Conservation (phyloP, 1,140 invertebrate species). For the Trachymyrmex septentrionalis region DNA sequence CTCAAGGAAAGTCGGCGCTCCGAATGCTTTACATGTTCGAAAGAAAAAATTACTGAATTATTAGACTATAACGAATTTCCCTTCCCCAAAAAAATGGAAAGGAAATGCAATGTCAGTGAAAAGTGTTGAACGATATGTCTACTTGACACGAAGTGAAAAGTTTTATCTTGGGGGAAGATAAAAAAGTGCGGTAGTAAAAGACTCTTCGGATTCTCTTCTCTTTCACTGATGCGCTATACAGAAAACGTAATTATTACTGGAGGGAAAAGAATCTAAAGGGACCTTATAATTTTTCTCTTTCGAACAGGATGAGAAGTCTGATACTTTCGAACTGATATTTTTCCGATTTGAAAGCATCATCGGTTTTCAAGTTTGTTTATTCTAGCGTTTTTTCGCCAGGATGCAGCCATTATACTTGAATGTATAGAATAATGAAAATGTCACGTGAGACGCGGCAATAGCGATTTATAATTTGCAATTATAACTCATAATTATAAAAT, state of each 20-base stretch:
- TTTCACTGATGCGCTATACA: background rate
- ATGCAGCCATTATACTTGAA: constrained; percentile 54
- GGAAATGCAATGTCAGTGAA: background rate
- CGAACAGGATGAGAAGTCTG: background rate
- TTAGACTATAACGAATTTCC: constrained; percentile 42
- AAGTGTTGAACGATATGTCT: background rate
- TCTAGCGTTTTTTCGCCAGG: constrained; percentile 21
- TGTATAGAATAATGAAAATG: constrained; percentile 37
- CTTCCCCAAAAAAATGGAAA: constrained; percentile 5
- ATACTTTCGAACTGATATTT: background rate
- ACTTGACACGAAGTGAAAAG: background rate
- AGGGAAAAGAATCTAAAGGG: background rate
- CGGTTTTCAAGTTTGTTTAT: background rate
- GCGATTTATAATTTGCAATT: constrained; percentile 31
- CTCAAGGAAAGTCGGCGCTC: constrained; percentile 13
- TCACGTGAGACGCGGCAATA: background rate
- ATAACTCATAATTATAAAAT: constrained; percentile 19
- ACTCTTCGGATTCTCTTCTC: background rate
- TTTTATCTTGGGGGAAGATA: background rate
- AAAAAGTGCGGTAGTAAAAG: constrained; percentile 5
- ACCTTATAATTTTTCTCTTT: background rate
- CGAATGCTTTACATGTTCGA: background rate
- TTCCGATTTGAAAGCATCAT: background rate
- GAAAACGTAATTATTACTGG: background rate
- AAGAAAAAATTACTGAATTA: constrained; percentile 39